A percentile compares a stretch with the other conserved stretches of the same genome.
Evolutionary conservation across 2,797 vertebrate species (phyloP).

Genomic region (Microctenopoma lineatum): DNA sequence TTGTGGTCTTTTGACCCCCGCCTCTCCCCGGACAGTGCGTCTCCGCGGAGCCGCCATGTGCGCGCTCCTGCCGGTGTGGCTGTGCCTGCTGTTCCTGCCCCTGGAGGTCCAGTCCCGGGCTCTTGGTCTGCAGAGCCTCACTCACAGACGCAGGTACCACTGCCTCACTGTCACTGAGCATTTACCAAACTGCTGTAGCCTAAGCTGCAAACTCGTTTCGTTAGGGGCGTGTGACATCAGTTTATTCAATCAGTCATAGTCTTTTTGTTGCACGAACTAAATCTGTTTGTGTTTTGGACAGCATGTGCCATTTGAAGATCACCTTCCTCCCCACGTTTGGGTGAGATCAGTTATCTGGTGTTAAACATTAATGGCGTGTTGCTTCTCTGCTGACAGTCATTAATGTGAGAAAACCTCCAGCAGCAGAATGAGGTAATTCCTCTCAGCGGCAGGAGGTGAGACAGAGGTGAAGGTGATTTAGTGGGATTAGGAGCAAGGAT

Average conservation of each 20-base stretch:
- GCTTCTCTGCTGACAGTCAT: constrained; percentile 36
- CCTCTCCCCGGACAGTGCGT: constrained; percentile 18
- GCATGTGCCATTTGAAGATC: no score
- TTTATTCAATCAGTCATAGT: no score
- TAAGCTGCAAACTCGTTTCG: no score
- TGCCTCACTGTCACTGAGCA: not conserved
- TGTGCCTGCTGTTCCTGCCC: constrained; percentile 70
- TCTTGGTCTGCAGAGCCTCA: constrained; percentile 38
- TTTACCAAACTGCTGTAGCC: not conserved
- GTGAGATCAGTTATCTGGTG: not conserved
- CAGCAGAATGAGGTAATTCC: constrained; percentile 57
- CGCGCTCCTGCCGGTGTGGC: constrained; percentile 57
- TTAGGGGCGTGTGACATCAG: no score
- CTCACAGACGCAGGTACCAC: constrained; percentile 67
- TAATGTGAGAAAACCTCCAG: constrained; percentile 68
- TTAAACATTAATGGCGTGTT: not conserved
- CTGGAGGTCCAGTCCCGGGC: constrained; percentile 62
- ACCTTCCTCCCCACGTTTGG: not conserved
- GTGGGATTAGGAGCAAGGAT: constrained; percentile 52
- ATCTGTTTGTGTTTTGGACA: no score
- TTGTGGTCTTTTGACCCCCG: not conserved
- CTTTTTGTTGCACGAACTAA: no score
- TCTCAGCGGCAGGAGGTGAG: constrained; percentile 63
- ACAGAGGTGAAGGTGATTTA: constrained; percentile 67
- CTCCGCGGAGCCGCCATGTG: constrained; percentile 58